Evolutionary conservation across 2,113 vertebrate genomes (phyloP).

Genomic region (Platichthys stellatus): DNA sequence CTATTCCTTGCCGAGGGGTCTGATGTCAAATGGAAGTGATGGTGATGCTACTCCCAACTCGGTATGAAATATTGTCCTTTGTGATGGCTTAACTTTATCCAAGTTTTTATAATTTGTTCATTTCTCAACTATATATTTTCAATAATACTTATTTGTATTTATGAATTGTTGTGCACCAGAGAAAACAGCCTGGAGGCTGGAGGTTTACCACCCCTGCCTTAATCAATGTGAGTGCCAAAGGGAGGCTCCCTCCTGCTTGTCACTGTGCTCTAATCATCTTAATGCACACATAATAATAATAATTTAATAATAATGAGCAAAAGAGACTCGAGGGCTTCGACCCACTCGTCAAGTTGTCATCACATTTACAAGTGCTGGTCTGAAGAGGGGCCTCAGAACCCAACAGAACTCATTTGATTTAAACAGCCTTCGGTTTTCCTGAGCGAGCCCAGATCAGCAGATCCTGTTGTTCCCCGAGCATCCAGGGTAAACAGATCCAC

Average conservation of each 20-base stretch:
- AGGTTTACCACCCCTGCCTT: not conserved
- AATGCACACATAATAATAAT: not conserved
- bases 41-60: not conserved
- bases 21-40: not conserved
- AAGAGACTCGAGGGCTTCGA: not conserved
- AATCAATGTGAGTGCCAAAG: not conserved
- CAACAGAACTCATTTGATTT: constrained; percentile 1
- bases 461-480: not conserved
- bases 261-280: not conserved
- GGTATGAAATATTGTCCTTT: too few relatives aligned
- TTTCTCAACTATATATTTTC: not conserved
- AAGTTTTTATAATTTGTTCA: too few relatives aligned
- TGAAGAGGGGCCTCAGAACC: not conserved
- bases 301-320: not conserved
- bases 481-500: constrained; percentile 33
- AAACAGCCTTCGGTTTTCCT: not conserved
- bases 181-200: not conserved
- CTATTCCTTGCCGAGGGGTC: not conserved
- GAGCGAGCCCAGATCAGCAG: constrained; percentile 3
- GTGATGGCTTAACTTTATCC: too few relatives aligned
- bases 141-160: not conserved
- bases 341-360: not conserved
- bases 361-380: not conserved
- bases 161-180: not conserved
- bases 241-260: too few relatives aligned